Conservation (phyloP, 2,113 vertebrate species). For the Nicator chloris region DNA sequence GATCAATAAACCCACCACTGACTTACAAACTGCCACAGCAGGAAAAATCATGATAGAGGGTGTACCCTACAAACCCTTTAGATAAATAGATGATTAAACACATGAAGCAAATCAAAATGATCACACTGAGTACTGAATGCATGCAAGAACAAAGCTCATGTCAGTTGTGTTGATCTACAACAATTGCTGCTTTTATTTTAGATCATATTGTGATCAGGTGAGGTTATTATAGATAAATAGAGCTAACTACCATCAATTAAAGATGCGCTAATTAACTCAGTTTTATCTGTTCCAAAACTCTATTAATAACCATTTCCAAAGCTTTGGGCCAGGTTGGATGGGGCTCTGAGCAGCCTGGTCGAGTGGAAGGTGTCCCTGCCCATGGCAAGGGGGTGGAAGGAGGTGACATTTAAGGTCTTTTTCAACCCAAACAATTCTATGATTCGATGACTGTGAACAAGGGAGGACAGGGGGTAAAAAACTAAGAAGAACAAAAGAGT, state of each 20-base stretch:
- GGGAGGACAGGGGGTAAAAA: accelerated
- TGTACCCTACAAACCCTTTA: background rate
- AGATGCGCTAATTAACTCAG: background rate
- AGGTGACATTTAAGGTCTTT: background rate
- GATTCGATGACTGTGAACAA: background rate
- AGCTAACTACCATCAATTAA: background rate
- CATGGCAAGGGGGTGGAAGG: background rate
- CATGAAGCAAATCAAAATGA: background rate
- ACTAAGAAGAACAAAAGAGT: background rate
- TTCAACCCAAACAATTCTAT: background rate
- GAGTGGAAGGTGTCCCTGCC: background rate
- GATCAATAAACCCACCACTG: background rate
- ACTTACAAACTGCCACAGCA: background rate
- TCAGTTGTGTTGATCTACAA: background rate
- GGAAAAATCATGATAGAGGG: background rate
- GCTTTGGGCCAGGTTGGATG: background rate
- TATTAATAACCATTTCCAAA: background rate
- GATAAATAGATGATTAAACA: background rate
- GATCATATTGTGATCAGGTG: background rate
- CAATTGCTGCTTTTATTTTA: background rate
- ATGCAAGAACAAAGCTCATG: background rate
- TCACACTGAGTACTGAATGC: background rate
- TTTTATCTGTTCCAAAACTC: background rate
- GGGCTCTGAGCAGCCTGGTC: background rate
- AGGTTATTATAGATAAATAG: background rate